Conservation (phyloP, 2,113 vertebrate species). For the Aldabrachelys gigantea region DNA sequence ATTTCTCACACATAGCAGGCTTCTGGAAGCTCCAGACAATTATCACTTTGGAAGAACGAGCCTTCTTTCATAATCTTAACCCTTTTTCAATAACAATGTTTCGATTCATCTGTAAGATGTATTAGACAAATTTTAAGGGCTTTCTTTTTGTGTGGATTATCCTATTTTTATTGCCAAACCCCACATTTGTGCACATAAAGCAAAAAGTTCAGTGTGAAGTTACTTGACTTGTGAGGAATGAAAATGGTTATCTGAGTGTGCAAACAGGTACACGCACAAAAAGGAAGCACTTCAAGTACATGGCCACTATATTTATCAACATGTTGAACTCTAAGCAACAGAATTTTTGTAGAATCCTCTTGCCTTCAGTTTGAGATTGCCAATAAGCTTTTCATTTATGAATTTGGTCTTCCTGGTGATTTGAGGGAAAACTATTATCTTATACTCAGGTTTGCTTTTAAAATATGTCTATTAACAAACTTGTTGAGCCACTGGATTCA, state of each 20-base stretch:
- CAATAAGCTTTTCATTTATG: neutral
- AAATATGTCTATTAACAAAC: neutral
- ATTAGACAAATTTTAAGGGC: neutral
- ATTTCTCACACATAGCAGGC: neutral
- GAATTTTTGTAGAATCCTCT: neutral
- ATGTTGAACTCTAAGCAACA: neutral
- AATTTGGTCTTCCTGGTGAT: neutral
- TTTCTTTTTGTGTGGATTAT: neutral
- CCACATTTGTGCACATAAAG: neutral
- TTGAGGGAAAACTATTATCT: neutral
- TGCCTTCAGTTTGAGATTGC: neutral
- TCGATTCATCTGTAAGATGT: neutral
- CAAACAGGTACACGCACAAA: neutral
- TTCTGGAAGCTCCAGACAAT: neutral
- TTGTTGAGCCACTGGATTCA: neutral
- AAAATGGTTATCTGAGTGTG: neutral
- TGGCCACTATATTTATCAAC: neutral
- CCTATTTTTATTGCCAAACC: neutral
- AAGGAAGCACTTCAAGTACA: neutral
- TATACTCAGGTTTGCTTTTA: too few relatives aligned
- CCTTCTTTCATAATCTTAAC: neutral
- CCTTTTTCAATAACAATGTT: neutral
- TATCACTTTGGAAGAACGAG: neutral
- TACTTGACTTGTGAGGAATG: neutral
- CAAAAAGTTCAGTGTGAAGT: neutral